These are phyloP conservation scores for Epsilonema sp. DNA, from an alignment of 2,888 invertebrate genomes.

Conservation along the genomic window DNA sequence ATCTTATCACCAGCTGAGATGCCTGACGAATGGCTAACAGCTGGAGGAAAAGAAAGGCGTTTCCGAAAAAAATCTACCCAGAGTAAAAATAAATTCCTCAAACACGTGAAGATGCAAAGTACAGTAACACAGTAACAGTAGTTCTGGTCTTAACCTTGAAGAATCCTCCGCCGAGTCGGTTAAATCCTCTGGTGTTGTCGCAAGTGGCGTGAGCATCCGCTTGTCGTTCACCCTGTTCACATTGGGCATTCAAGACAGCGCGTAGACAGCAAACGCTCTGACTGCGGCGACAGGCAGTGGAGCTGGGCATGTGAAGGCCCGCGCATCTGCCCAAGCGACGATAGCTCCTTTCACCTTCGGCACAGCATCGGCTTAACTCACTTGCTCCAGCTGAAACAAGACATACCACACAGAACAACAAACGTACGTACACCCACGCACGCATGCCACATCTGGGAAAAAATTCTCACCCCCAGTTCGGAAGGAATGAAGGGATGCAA, in stretches of 20 bases:
- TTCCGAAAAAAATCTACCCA: no score
- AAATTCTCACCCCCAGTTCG: no score
- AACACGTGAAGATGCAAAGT: no score
- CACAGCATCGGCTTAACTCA: not conserved
- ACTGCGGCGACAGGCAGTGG: conserved; percentile 11
- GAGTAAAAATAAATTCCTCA: no score
- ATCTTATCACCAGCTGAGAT: no score
- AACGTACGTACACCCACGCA: no score
- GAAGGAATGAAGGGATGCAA: no score
- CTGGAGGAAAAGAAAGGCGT: no score
- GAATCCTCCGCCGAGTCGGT: conserved; percentile 21
- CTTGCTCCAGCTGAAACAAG: not conserved
- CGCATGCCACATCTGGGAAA: no score
- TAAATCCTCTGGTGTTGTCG: conserved; percentile 15
- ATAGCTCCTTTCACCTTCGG: not conserved
- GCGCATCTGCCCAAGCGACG: not conserved
- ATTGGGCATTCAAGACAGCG: conserved; percentile 20
- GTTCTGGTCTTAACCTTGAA: conserved; percentile 12
- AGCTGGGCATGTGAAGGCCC: not conserved
- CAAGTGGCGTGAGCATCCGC: conserved; percentile 13
- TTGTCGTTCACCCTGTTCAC: conserved; percentile 14
- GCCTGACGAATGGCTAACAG: no score
- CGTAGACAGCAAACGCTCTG: conserved; percentile 27
- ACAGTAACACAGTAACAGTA: not conserved
- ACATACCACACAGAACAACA: no score